Percentiles rank a stretch among this genome's conserved stretches.
Conservation (phyloP, 2,888 invertebrate genomes). For the Alentia gelatinosa region DNA sequence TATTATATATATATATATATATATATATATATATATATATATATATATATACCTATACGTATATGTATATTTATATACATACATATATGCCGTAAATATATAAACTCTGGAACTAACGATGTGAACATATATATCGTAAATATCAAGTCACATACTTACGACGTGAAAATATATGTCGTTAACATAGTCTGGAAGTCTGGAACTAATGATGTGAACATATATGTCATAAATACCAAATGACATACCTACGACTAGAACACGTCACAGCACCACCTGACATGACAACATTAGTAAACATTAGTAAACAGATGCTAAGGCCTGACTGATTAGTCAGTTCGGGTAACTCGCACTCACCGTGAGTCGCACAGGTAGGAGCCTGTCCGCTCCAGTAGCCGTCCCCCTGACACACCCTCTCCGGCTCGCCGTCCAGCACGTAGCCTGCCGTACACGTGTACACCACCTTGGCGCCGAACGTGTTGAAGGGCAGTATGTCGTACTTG, state of each 20-base stretch:
- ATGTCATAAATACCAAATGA: too few species aligned
- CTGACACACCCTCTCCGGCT: constrained; percentile 80
- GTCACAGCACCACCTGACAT: too few species aligned
- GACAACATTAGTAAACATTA: too few species aligned
- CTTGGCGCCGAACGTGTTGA: constrained; percentile 65
- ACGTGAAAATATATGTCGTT: too few species aligned
- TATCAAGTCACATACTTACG: too few species aligned
- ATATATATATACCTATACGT: not conserved
- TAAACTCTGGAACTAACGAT: too few species aligned
- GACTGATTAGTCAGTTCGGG: too few species aligned
- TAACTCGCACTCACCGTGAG: constrained; percentile 57
- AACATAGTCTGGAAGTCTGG: too few species aligned
- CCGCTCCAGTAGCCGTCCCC: constrained; percentile 82
- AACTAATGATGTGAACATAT: too few species aligned
- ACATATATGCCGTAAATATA: not conserved
- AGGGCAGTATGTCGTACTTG: constrained; percentile 61
- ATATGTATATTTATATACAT: not conserved
- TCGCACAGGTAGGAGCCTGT: constrained; percentile 78
- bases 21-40: not conserved
- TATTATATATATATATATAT: not conserved
- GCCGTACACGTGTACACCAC: constrained; percentile 78
- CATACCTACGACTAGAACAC: too few species aligned
- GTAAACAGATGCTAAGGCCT: too few species aligned
- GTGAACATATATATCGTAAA: too few species aligned
- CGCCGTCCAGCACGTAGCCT: constrained; percentile 80